phyloP scores from a whole-genome alignment of 2,888 invertebrate genomes.

The Metallyticus violacea region DNA sequence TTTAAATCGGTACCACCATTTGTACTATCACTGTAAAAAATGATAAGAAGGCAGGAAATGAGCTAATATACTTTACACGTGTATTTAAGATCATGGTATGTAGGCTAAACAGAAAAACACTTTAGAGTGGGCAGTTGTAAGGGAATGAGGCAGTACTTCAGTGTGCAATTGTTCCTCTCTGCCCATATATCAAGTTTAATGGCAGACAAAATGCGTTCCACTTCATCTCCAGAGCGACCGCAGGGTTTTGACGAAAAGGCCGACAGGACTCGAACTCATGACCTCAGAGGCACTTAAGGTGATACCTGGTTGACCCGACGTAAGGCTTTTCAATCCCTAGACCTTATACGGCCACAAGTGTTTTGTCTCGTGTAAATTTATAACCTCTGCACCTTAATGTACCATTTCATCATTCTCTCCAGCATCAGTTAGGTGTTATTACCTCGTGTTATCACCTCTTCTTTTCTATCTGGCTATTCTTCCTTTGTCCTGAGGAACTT shows the following conservation, averaged over 20 bases:
- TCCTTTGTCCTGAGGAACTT: neutral
- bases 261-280: neutral
- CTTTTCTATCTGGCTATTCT: neutral
- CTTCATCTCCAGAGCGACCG: neutral
- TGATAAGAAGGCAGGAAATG: no score
- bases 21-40: no score
- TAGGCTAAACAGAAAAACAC: no score
- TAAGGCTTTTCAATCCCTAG: neutral
- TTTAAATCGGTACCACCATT: no score
- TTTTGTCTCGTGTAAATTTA: neutral
- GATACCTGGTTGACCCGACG: neutral
- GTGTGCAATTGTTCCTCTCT: neutral
- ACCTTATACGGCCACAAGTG: neutral
- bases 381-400: neutral
- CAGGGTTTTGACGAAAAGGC: neutral
- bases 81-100: no score
- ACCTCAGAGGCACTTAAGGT: neutral
- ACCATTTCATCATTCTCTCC: neutral
- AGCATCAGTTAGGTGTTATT: neutral
- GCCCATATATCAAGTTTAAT: neutral
- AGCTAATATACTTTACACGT: no score
- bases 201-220: neutral
- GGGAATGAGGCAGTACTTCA: neutral
- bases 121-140: no score
- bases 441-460: neutral